phyloP scores from a whole-genome alignment of 2,888 invertebrate species.

The Mesorhabditis spiculigera region DNA sequence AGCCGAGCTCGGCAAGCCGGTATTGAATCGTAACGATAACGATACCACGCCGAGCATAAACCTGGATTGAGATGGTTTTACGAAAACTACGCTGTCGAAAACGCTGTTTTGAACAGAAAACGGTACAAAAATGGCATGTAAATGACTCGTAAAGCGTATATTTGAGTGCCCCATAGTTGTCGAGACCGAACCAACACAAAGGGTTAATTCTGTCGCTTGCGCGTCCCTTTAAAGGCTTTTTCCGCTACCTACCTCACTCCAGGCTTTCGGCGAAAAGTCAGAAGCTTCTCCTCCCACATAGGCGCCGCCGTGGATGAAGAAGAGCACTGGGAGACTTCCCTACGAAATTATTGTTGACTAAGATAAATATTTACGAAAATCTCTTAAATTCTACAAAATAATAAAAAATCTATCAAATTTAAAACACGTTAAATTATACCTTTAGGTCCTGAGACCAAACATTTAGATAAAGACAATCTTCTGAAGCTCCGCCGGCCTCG shows the following conservation, averaged over 20 bases:
- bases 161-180: too few species aligned
- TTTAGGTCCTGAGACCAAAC: not conserved
- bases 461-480: conserved; percentile 5
- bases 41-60: not conserved
- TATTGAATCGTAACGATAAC: conserved; percentile 3
- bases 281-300: not conserved
- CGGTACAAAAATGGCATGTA: too few species aligned
- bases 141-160: too few species aligned
- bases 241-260: not conserved
- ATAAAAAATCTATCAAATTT: too few species aligned
- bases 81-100: too few species aligned
- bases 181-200: too few species aligned
- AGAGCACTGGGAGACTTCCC: conserved; percentile 1
- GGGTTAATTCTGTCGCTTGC: too few species aligned
- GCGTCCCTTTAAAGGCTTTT: too few species aligned
- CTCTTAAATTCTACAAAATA: too few species aligned
- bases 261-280: conserved; percentile 1
- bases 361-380: not conserved
- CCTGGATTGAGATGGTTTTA: not conserved
- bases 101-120: too few species aligned
- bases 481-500: not conserved
- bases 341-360: not conserved
- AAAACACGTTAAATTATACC: not conserved
- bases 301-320: not conserved
- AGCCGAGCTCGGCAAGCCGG: not conserved